A percentile compares a stretch with the other conserved stretches of the same genome.
These are phyloP conservation scores for Zosterops lateralis DNA, from an alignment of 2,113 vertebrate species.

Conservation along the genomic window DNA sequence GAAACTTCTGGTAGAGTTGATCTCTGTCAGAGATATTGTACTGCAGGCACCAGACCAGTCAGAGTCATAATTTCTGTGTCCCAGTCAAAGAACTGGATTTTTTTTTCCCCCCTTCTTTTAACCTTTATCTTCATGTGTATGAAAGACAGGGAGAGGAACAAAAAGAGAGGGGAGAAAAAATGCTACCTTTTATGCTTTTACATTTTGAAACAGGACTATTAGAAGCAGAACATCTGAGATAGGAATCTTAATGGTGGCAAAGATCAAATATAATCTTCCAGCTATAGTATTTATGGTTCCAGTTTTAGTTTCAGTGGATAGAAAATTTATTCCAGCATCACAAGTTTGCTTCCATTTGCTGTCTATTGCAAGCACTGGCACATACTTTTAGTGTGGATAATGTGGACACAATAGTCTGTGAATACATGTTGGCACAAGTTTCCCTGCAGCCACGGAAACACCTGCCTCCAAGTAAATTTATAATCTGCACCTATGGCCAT, in stretches of 20 bases:
- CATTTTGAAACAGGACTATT: constrained; percentile 5
- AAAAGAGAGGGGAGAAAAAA: neutral
- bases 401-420: constrained; percentile 2
- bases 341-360: constrained; percentile 55
- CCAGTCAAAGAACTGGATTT: neutral
- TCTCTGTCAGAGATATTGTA: neutral
- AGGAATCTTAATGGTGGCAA: constrained; percentile 34
- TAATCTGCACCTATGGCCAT: constrained; percentile 61
- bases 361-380: constrained; percentile 48
- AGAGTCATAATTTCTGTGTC: neutral
- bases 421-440: constrained; percentile 42
- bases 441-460: constrained; percentile 63
- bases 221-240: constrained; percentile 31
- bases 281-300: constrained; percentile 53
- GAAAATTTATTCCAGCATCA: constrained; percentile 49
- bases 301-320: constrained; percentile 54
- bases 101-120: constrained; percentile 1
- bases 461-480: constrained; percentile 70
- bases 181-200: neutral
- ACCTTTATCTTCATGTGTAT: neutral
- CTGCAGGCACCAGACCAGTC: neutral
- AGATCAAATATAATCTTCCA: constrained; percentile 69
- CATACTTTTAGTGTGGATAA: constrained; percentile 6
- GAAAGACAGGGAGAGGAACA: neutral
- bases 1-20: neutral